A percentile compares a stretch with the other conserved stretches of the same genome.
These are phyloP conservation scores for Sarcophaga variegata DNA, from an alignment of 2,888 invertebrate genomes.

Conservation along the genomic window DNA sequence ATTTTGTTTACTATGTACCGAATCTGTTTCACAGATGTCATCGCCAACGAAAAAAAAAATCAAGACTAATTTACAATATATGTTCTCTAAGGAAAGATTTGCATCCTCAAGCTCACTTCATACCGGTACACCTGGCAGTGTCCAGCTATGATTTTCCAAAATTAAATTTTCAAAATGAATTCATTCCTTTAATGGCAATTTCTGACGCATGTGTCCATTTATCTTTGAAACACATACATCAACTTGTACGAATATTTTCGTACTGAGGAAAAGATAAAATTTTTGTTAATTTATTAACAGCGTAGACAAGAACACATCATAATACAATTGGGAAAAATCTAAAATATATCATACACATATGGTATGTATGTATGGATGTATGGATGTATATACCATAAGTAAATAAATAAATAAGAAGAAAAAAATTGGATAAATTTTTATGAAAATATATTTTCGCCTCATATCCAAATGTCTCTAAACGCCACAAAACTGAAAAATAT, in stretches of 20 bases:
- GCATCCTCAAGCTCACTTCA: too few relatives aligned
- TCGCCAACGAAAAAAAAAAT: too few relatives aligned
- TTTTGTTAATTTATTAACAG: slow-evolving; percentile 58
- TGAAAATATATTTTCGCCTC: slow-evolving; percentile 25
- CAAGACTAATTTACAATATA: too few relatives aligned
- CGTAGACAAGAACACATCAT: slow-evolving; percentile 38
- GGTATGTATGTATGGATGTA: background rate
- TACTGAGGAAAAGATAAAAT: slow-evolving; percentile 41
- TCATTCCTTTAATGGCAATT: slow-evolving; percentile 11
- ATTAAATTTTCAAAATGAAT: background rate
- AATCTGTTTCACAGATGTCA: too few relatives aligned
- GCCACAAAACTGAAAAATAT: slow-evolving; percentile 11
- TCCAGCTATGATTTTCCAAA: too few relatives aligned
- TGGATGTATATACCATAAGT: too few relatives aligned
- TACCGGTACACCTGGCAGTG: too few relatives aligned
- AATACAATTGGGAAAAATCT: slow-evolving; percentile 34
- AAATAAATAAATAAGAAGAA: too few relatives aligned
- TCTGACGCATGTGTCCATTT: slow-evolving; percentile 5
- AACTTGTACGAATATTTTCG: slow-evolving; percentile 18
- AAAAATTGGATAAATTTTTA: slow-evolving; percentile 34
- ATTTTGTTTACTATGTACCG: too few relatives aligned
- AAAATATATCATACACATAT: slow-evolving; percentile 33
- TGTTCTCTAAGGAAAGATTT: too few relatives aligned
- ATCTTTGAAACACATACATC: slow-evolving; percentile 31
- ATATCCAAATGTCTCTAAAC: background rate